phyloP scores from a whole-genome alignment of 1,140 invertebrate genomes.

The Atopsyche davidsoni region DNA sequence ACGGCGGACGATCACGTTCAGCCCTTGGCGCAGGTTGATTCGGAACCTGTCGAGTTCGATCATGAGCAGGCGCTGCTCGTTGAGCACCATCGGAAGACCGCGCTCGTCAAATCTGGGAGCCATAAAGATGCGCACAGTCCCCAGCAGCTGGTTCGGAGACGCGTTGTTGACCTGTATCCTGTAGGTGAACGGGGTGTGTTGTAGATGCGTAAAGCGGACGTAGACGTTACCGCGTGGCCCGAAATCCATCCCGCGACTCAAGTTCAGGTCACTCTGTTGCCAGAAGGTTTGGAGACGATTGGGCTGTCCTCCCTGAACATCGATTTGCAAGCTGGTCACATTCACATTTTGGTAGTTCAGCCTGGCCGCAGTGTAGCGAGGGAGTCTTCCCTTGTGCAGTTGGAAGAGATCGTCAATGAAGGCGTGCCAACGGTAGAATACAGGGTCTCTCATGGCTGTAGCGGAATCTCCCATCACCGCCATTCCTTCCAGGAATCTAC shows the following conservation, averaged over 20 bases:
- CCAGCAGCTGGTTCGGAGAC: slow-evolving; percentile 41
- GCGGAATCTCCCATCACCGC: slow-evolving; percentile 61
- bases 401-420: slow-evolving; percentile 74
- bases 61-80: slow-evolving; percentile 63
- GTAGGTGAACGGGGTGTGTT: slow-evolving; percentile 64
- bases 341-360: slow-evolving; percentile 58
- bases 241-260: slow-evolving; percentile 72
- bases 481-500: slow-evolving; percentile 42
- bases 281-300: slow-evolving; percentile 63
- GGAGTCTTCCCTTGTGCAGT: slow-evolving; percentile 65
- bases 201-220: slow-evolving; percentile 64
- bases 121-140: slow-evolving; percentile 70
- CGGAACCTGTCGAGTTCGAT: slow-evolving; percentile 73
- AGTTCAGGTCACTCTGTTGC: slow-evolving; percentile 67
- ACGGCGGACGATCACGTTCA: slow-evolving; percentile 54
- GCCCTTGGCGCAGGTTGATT: slow-evolving; percentile 55
- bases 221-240: slow-evolving; percentile 62
- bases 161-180: slow-evolving; percentile 59
- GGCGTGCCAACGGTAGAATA: slow-evolving; percentile 81
- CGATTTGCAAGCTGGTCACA: slow-evolving; percentile 49
- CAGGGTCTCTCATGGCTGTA: slow-evolving; percentile 76
- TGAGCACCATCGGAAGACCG: slow-evolving; percentile 55
- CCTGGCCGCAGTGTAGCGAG: slow-evolving; percentile 47
- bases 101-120: slow-evolving; percentile 64
- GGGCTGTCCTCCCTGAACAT: slow-evolving; percentile 38